Conservation (phyloP, 2,888 invertebrate species). For the Chromoteleia sp. region DNA sequence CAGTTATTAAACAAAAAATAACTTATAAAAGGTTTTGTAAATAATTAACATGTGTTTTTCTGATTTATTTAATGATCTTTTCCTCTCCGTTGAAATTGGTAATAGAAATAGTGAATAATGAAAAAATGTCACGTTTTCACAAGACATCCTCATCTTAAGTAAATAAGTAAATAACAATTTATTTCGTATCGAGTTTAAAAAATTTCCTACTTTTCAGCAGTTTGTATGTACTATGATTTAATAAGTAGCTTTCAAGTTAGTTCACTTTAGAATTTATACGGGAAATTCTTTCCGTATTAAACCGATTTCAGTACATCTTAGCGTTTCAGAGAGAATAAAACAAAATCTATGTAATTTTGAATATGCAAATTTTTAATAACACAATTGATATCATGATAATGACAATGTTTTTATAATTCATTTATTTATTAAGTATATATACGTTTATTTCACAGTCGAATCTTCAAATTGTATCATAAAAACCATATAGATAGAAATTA, state of each 20-base stretch:
- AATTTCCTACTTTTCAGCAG: conserved; percentile 17
- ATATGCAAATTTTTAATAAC: no score
- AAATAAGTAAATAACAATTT: conserved; percentile 38
- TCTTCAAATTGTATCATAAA: conserved; percentile 42
- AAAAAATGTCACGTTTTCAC: conserved; percentile 18
- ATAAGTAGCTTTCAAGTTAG: conserved; percentile 45
- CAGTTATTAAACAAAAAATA: no score
- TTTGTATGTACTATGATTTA: conserved; percentile 43
- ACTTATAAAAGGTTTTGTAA: no score
- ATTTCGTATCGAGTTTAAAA: conserved; percentile 26
- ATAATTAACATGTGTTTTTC: background rate
- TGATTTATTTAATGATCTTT: no score
- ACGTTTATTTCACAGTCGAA: no score
- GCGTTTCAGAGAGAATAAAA: background rate
- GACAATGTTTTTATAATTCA: no score
- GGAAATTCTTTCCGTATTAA: conserved; percentile 10
- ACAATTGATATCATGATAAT: no score
- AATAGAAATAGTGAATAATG: conserved; percentile 14
- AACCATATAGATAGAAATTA: conserved; percentile 27
- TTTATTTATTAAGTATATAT: no score
- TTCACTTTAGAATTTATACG: conserved; percentile 40
- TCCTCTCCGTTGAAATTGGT: background rate
- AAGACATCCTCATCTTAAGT: background rate
- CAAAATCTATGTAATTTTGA: background rate
- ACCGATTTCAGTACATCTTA: background rate